Evolutionary conservation across 2,797 vertebrate genomes (phyloP).

Genomic region (Lophotriccus pileatus): DNA sequence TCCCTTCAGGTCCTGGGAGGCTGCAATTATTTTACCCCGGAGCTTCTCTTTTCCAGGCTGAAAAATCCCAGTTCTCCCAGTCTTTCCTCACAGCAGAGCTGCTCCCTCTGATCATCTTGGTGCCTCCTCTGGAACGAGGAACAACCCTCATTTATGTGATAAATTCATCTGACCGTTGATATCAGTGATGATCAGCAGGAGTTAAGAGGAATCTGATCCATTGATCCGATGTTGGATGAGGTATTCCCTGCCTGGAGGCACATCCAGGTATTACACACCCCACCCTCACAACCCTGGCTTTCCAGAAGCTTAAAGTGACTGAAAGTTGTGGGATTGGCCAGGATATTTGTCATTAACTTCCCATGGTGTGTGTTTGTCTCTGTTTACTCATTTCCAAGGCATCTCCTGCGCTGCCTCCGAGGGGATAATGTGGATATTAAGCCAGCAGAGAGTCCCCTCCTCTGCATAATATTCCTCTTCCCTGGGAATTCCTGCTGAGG

Average conservation of each 20-base stretch:
- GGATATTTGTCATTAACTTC: background rate
- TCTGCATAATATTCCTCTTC: conserved; percentile 46
- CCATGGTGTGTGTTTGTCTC: background rate
- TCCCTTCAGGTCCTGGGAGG: background rate
- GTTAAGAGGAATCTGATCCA: background rate
- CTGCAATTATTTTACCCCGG: background rate
- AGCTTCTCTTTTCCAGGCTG: background rate
- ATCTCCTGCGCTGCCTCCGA: background rate
- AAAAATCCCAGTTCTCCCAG: background rate
- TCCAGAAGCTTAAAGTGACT: background rate
- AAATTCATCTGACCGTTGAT: background rate
- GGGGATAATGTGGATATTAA: background rate
- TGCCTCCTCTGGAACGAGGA: background rate
- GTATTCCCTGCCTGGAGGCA: background rate
- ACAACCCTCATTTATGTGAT: background rate
- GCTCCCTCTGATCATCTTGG: background rate
- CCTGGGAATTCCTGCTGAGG: conserved; percentile 24
- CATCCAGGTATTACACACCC: background rate
- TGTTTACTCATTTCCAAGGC: background rate
- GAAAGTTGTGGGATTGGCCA: background rate
- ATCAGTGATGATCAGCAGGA: background rate
- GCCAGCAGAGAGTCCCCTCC: background rate
- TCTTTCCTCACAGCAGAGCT: background rate
- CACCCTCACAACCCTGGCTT: fast-evolving
- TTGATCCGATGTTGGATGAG: background rate